Conservation (phyloP, 1,140 invertebrate species). For the Apocrypta bakeri region DNA sequence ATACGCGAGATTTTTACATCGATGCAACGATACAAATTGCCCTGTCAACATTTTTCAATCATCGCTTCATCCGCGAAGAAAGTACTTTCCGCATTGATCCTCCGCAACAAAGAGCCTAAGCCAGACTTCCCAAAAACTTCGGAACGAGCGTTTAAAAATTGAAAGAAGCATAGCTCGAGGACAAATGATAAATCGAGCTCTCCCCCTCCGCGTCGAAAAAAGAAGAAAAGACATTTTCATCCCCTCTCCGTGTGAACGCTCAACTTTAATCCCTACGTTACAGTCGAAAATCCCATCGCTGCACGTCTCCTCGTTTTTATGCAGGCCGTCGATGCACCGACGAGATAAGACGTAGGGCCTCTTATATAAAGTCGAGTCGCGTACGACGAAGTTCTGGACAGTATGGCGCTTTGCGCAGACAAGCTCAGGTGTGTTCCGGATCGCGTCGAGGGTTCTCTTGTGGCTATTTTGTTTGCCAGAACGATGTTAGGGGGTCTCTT, state of each 20-base stretch:
- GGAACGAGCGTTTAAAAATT: conserved; percentile 10
- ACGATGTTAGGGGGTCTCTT: too few species aligned
- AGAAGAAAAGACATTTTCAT: conserved; percentile 40
- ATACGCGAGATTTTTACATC: too few species aligned
- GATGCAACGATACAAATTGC: too few species aligned
- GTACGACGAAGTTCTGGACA: background rate
- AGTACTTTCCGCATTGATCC: background rate
- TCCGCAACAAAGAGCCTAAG: background rate
- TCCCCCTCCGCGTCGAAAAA: background rate
- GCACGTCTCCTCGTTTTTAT: conserved; percentile 20
- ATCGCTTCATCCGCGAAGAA: background rate
- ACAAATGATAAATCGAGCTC: conserved; percentile 34
- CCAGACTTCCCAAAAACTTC: background rate
- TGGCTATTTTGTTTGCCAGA: background rate
- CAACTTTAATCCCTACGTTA: conserved; percentile 10
- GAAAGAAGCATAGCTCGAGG: conserved; percentile 3
- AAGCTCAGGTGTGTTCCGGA: conserved; percentile 20
- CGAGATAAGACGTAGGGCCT: conserved; percentile 20
- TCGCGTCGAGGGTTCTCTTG: background rate
- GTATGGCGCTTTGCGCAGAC: background rate
- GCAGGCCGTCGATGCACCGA: conserved; percentile 25
- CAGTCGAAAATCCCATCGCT: conserved; percentile 7
- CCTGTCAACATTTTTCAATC: background rate
- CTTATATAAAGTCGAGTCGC: background rate
- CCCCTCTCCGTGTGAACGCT: conserved; percentile 29